Evolutionary conservation across 2,797 vertebrate genomes (phyloP).

Genomic region (Intellagama lesueurii): DNA sequence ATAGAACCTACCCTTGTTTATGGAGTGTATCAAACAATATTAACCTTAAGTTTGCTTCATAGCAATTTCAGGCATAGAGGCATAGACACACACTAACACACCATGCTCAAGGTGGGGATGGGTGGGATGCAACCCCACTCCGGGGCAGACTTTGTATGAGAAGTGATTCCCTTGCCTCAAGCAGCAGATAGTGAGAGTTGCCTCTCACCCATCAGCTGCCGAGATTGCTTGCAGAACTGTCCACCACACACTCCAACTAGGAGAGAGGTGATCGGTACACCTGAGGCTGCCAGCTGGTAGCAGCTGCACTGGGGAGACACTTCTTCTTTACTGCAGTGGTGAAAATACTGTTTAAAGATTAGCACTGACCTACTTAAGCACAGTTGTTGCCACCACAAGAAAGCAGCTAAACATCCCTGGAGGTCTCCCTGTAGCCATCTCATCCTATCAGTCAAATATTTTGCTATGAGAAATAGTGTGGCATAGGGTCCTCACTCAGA

Average conservation of each 20-base stretch:
- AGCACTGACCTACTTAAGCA: neutral
- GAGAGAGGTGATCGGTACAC: neutral
- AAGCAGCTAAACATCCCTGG: neutral
- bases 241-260: neutral
- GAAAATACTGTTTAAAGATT: no score
- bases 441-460: no score
- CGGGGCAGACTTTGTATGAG: neutral
- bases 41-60: no score
- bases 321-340: no score
- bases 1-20: neutral
- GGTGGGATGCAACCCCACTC: neutral
- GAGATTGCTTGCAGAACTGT: neutral
- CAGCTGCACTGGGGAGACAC: no score
- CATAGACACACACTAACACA: neutral
- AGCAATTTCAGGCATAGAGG: neutral
- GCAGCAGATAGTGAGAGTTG: neutral
- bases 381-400: neutral
- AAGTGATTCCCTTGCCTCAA: neutral
- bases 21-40: neutral
- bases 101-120: neutral
- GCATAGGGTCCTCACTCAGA: no score
- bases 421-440: no score
- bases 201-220: neutral
- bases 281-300: no score
- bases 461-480: no score